Evolutionary conservation across 2,888 invertebrate genomes (phyloP).

Genomic region (Neria commutata): DNA sequence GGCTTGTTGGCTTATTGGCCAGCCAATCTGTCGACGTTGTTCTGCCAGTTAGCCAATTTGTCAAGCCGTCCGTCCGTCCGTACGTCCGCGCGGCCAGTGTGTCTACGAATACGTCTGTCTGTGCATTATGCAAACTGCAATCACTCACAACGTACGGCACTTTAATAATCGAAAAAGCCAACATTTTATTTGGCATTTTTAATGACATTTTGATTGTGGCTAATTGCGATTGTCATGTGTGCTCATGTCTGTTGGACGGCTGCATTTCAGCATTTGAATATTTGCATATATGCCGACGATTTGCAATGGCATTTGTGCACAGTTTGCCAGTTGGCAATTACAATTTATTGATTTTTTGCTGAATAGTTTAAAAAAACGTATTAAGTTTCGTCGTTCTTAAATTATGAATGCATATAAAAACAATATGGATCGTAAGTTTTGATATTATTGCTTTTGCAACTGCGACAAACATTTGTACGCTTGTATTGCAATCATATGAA

Average conservation of each 20-base stretch:
- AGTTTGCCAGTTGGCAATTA: background rate
- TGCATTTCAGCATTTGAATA: background rate
- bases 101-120: background rate
- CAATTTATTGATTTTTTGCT: slow-evolving; percentile 5
- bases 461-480: too few relatives aligned
- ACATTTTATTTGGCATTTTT: slow-evolving; percentile 15
- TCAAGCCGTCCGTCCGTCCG: slow-evolving; percentile 14
- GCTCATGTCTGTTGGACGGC: slow-evolving; percentile 13
- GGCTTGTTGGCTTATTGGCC: too few relatives aligned
- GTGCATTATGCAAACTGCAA: slow-evolving; percentile 23
- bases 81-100: slow-evolving; percentile 3
- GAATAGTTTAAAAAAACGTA: too few relatives aligned
- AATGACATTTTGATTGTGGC: slow-evolving; percentile 22
- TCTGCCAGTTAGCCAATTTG: background rate
- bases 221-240: slow-evolving; percentile 9
- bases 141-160: slow-evolving; percentile 12
- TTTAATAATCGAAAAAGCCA: slow-evolving; percentile 15
- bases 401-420: too few relatives aligned
- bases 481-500: too few relatives aligned
- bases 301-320: background rate
- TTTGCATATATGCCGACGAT: too few relatives aligned
- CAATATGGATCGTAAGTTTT: too few relatives aligned
- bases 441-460: too few relatives aligned
- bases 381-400: too few relatives aligned
- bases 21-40: too few relatives aligned